Conservation (phyloP, 2,888 invertebrate species). For the Odontocolon sp. region DNA sequence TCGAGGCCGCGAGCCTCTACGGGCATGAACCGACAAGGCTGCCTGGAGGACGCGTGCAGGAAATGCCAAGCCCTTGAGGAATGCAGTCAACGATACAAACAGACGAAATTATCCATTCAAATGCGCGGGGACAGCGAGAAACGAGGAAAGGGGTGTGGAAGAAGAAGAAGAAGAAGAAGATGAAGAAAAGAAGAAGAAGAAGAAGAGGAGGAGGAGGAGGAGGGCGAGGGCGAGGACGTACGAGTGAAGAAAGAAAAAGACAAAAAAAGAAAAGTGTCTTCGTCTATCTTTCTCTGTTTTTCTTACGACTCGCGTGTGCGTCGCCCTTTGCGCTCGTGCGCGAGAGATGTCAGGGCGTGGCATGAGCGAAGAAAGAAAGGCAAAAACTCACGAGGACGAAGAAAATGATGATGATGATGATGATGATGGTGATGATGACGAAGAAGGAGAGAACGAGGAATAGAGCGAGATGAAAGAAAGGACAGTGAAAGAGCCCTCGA, state of each 20-base stretch:
- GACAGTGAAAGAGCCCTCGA: conserved; percentile 59
- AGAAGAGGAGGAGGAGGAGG: conserved; percentile 28
- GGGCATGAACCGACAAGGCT: conserved; percentile 70
- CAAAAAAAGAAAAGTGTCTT: background rate
- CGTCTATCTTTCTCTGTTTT: conserved; percentile 7
- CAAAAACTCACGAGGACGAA: conserved; percentile 10
- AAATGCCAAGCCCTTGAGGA: conserved; percentile 73
- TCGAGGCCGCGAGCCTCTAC: conserved; percentile 46
- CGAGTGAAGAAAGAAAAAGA: conserved; percentile 4
- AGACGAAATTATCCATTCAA: conserved; percentile 74
- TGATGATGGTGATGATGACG: conserved; percentile 20
- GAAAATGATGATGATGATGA: conserved; percentile 33
- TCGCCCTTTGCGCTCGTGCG: conserved; percentile 28
- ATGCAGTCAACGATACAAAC: conserved; percentile 75
- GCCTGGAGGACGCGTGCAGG: conserved; percentile 75
- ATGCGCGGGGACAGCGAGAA: conserved; percentile 41
- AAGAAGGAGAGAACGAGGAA: conserved; percentile 10
- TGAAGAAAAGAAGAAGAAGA: background rate
- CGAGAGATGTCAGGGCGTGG: conserved; percentile 42
- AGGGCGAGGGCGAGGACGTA: background rate
- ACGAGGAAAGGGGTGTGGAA: no score
- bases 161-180: background rate
- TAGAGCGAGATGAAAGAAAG: background rate
- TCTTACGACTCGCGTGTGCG: conserved; percentile 26
- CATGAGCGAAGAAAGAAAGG: no score